phyloP scores from a whole-genome alignment of 2,113 vertebrate genomes.

The Rhea pennata region DNA sequence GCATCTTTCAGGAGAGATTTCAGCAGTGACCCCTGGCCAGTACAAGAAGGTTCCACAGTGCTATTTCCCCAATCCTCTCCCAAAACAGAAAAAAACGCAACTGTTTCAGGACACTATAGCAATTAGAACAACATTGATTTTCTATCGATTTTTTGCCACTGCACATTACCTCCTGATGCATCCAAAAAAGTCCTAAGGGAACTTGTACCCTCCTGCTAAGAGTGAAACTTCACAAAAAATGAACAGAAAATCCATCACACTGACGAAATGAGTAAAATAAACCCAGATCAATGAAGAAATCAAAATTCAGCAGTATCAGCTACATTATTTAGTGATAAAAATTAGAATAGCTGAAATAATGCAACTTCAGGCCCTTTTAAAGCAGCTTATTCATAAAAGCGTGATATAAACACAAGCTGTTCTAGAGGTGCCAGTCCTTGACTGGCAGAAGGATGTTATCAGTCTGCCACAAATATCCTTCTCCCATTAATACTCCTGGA shows the following conservation, averaged over 20 bases:
- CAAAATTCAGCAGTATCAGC: conserved; percentile 36
- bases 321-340: conserved; percentile 32
- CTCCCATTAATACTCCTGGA: background rate
- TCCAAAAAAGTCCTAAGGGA: background rate
- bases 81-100: background rate
- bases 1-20: background rate
- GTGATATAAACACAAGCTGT: conserved; percentile 44
- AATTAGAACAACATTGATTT: background rate
- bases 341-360: conserved; percentile 50
- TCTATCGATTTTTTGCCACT: background rate
- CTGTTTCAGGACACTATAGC: background rate
- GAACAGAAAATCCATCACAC: conserved; percentile 19
- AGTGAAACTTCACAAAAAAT: conserved; percentile 12
- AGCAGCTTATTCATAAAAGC: conserved; percentile 26
- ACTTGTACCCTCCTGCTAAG: background rate
- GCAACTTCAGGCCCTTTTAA: conserved; percentile 27
- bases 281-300: conserved; percentile 47
- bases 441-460: conserved; percentile 35
- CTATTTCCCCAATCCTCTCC: background rate
- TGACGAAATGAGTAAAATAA: conserved; percentile 13
- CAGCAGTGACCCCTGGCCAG: background rate
- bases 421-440: conserved; percentile 19
- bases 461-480: conserved; percentile 22
- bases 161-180: background rate
- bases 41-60: too few species aligned